These are phyloP conservation scores for Gryllus longicercus DNA, from an alignment of 2,888 invertebrate genomes.

Conservation along the genomic window DNA sequence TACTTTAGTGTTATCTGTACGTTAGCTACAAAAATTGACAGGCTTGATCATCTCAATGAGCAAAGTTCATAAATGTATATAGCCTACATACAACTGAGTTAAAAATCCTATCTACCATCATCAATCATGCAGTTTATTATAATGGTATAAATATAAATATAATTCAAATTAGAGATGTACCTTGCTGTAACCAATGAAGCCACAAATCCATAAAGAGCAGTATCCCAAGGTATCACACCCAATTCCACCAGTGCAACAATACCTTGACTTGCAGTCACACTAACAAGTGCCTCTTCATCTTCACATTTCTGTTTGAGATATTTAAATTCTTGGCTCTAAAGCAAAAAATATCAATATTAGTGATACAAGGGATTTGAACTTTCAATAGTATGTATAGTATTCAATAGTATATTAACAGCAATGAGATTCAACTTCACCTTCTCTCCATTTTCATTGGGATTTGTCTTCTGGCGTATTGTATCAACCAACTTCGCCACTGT, in stretches of 20 bases:
- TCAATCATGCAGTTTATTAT: too few species aligned
- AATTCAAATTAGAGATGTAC: constrained; percentile 46
- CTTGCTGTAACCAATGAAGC: constrained; percentile 62
- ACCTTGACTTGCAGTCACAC: constrained; percentile 64
- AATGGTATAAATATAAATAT: too few species aligned
- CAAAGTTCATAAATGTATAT: too few species aligned
- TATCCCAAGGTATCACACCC: constrained; percentile 57
- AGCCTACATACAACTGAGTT: too few species aligned
- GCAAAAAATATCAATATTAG: background rate
- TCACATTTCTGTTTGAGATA: constrained; percentile 64
- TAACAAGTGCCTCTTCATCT: constrained; percentile 57
- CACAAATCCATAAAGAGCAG: constrained; percentile 62
- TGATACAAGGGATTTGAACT: background rate
- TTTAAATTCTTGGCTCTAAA: constrained; percentile 53
- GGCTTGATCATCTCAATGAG: too few species aligned
- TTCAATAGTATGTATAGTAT: background rate
- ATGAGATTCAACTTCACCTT: constrained; percentile 26
- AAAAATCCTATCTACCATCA: too few species aligned
- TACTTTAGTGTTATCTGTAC: too few species aligned
- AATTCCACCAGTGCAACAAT: constrained; percentile 62
- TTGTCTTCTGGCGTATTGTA: constrained; percentile 25
- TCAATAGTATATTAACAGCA: background rate
- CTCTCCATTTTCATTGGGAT: constrained; percentile 18
- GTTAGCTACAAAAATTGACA: too few species aligned
- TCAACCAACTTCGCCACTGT: constrained; percentile 34